A percentile compares a stretch with the other conserved stretches of the same genome.
These are phyloP conservation scores for Harpagoxenus sublaevis DNA, from an alignment of 2,888 invertebrate species.

Conservation along the genomic window DNA sequence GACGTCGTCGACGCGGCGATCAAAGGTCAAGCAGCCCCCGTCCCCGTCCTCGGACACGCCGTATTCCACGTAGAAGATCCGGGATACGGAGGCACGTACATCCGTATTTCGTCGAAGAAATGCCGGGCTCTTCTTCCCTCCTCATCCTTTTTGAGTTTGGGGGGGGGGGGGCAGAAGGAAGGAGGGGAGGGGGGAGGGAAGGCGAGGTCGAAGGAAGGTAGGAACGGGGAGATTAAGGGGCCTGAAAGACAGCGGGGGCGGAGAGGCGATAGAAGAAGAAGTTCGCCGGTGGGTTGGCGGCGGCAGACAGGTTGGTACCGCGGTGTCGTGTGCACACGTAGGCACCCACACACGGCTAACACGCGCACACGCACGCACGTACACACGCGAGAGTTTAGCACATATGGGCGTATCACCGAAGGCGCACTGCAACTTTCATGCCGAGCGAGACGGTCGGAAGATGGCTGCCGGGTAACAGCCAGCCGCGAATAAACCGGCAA, in stretches of 20 bases:
- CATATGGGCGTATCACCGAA: conserved; percentile 77
- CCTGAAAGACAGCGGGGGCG: conserved; percentile 49
- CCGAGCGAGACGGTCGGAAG: conserved; percentile 72
- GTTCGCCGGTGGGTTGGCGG: conserved; percentile 71
- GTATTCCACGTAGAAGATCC: conserved; percentile 80
- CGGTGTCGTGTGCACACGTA: conserved; percentile 51
- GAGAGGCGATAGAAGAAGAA: conserved; percentile 74
- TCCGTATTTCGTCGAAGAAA: conserved; percentile 79
- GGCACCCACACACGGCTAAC: conserved; percentile 35
- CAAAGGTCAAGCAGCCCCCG: conserved; percentile 43
- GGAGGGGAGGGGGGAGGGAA: background rate
- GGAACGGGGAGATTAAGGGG: conserved; percentile 65
- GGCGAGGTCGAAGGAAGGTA: conserved; percentile 23
- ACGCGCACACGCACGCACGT: conserved; percentile 38
- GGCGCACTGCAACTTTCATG: conserved; percentile 81
- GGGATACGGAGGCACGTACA: conserved; percentile 80
- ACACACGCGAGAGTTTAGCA: conserved; percentile 57
- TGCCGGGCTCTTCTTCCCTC: conserved; percentile 54
- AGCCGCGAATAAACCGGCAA: conserved; percentile 78
- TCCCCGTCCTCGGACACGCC: conserved; percentile 29
- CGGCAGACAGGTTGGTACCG: conserved; percentile 71
- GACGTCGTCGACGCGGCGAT: conserved; percentile 24
- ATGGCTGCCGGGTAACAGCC: conserved; percentile 79
- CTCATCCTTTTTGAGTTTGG: conserved; percentile 42
- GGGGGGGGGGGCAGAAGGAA: conserved; percentile 6